Conservation (phyloP, 1,140 invertebrate genomes). For the Formica selysi region DNA sequence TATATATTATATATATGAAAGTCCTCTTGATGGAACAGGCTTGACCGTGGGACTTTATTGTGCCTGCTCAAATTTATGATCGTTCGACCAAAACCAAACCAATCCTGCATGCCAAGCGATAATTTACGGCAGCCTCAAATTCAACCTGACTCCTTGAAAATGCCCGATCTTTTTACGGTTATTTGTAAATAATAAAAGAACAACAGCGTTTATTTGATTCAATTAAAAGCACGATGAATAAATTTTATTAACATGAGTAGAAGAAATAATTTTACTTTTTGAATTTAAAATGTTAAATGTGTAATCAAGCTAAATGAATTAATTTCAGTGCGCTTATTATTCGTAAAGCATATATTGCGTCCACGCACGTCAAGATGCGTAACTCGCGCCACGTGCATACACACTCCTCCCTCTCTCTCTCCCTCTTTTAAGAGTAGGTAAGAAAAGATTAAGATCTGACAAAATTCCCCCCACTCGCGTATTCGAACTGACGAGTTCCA, state of each 20-base stretch:
- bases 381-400: background rate
- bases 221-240: too few relatives aligned
- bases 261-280: background rate
- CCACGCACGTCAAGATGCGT: background rate
- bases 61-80: constrained; percentile 52
- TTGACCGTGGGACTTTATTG: constrained; percentile 43
- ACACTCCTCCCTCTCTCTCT: background rate
- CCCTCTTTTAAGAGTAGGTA: background rate
- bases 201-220: background rate
- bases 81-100: constrained; percentile 20
- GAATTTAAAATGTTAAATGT: background rate
- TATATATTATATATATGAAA: background rate
- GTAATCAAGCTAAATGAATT: background rate
- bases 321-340: too few relatives aligned
- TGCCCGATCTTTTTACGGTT: background rate
- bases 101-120: constrained; percentile 15
- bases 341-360: constrained; percentile 7
- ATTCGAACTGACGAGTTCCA: constrained; percentile 42
- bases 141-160: background rate
- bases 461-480: constrained; percentile 22
- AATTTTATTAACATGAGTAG: background rate
- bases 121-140: constrained; percentile 57
- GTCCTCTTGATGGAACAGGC: background rate
- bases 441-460: constrained; percentile 45
- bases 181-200: background rate